phyloP scores from a whole-genome alignment of 2,113 vertebrate species.

The Girardinichthys multiradiatus region DNA sequence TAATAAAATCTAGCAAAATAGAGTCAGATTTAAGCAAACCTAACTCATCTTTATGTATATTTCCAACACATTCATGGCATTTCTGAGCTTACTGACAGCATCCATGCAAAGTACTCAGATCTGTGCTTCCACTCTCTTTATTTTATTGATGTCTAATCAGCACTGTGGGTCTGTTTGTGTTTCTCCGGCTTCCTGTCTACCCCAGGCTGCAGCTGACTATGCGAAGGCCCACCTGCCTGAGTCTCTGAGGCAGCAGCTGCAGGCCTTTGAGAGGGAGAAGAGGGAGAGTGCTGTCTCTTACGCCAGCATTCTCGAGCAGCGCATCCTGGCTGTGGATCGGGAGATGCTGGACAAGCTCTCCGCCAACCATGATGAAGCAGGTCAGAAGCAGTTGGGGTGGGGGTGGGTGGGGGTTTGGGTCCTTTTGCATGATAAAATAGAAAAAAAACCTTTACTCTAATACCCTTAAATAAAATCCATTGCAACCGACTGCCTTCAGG shows the following conservation, averaged over 20 bases:
- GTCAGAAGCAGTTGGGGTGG: slow-evolving; percentile 74
- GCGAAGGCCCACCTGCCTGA: slow-evolving; percentile 94
- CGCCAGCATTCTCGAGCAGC: slow-evolving; percentile 93
- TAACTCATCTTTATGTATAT: neutral
- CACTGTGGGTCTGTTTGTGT: neutral
- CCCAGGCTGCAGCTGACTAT: slow-evolving; percentile 93
- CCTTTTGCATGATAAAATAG: too few species aligned
- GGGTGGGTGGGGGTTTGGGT: slow-evolving; percentile 1
- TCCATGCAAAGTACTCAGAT: neutral
- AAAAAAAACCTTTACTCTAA: neutral
- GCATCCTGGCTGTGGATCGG: slow-evolving; percentile 91
- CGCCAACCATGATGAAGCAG: slow-evolving; percentile 94
- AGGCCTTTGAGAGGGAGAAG: slow-evolving; percentile 92
- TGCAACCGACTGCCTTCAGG: too few species aligned
- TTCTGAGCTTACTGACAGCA: neutral
- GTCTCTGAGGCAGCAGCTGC: slow-evolving; percentile 91
- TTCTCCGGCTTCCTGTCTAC: slow-evolving; percentile 12
- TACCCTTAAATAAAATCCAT: too few species aligned
- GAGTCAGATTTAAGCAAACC: neutral
- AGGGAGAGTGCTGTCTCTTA: slow-evolving; percentile 90
- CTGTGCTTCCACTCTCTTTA: neutral
- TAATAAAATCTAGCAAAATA: neutral
- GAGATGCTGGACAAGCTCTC: slow-evolving; percentile 96
- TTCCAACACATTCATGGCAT: neutral
- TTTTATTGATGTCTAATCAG: slow-evolving; percentile 4